Base-by-base conservation (phyloP, 2,888 invertebrate genomes). In the Euplagia quadripunctaria region DNA sequence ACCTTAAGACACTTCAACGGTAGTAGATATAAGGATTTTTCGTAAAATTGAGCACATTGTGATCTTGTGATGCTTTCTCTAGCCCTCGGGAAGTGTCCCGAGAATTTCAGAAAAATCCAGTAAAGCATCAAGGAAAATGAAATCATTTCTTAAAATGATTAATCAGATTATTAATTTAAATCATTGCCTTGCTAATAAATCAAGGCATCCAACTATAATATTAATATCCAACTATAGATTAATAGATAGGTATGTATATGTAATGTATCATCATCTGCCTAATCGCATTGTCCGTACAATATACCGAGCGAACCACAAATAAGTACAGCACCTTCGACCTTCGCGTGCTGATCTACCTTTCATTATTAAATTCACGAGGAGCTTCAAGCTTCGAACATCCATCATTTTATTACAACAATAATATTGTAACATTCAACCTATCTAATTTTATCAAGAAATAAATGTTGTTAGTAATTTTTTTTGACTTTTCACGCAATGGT, bases 401-500 rank as follows among this genome's bases (percentile, higher is more conserved):
- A 68, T 55, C 41, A n/a, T 68, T n/a, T 74, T 63, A 64, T 68
- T 74, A 75, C 66, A 64, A 52, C 71, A 76, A 68, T 77, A 63
- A 69, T 69, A 68, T 72, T 78, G 78, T 83, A 77, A 80, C 68
- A 75, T 68, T 64, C 64, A 68, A 49, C 43, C 20, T 77, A 64
- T 64, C 72, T 76, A 74, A 74, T 67, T 41, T 64, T 31, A 71
- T 68, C 55, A 20, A 64, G 51, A 65, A 71, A 51, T 43, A 42
- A 72, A 63, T 49, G n/a, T 9, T 14, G 71, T 79, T 70, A 75
- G 76, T 82, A 74, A 77, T 76, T 70, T 74, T 75, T 76, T 73
- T 72, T 83, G 79, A 85, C 68, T 81, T 77, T 83, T 78, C 73
- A 81, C 66, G 85, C 75, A 65, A 75, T 65, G 46, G 17, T 43